Evolutionary conservation across 2,113 vertebrate genomes (phyloP).

Genomic region (Cynopterus brachyotis): DNA sequence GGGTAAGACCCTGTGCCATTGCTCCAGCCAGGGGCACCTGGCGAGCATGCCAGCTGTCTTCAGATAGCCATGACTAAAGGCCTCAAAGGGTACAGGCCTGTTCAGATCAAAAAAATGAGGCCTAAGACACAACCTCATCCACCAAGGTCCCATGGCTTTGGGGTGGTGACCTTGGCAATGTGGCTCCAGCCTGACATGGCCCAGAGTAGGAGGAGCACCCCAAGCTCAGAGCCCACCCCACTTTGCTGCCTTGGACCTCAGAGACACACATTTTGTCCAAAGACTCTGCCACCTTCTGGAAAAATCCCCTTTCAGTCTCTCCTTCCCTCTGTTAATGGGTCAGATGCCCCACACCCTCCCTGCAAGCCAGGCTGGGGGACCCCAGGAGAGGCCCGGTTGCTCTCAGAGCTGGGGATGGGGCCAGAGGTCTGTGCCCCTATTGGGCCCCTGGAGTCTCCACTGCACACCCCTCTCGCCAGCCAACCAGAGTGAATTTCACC

Average conservation of each 20-base stretch:
- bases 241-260: fast-evolving
- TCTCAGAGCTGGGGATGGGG: background rate
- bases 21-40: background rate
- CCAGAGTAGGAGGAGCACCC: too few species aligned
- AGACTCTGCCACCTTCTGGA: background rate
- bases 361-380: fast-evolving
- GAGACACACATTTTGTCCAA: background rate
- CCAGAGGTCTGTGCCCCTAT: too few species aligned
- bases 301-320: background rate
- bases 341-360: fast-evolving
- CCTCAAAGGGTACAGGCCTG: fast-evolving
- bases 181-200: background rate
- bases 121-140: fast-evolving
- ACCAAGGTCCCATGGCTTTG: background rate
- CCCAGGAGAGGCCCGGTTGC: fast-evolving
- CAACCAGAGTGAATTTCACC: fast-evolving
- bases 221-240: background rate
- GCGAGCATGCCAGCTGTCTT: background rate
- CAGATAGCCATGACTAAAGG: background rate
- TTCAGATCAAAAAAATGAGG: background rate
- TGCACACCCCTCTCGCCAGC: fast-evolving
- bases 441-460: fast-evolving
- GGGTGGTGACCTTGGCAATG: background rate
- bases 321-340: fast-evolving
- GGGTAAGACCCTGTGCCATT: background rate